Evolutionary conservation across 2,797 vertebrate species (phyloP).

Genomic region (Tiaroga cobitis): DNA sequence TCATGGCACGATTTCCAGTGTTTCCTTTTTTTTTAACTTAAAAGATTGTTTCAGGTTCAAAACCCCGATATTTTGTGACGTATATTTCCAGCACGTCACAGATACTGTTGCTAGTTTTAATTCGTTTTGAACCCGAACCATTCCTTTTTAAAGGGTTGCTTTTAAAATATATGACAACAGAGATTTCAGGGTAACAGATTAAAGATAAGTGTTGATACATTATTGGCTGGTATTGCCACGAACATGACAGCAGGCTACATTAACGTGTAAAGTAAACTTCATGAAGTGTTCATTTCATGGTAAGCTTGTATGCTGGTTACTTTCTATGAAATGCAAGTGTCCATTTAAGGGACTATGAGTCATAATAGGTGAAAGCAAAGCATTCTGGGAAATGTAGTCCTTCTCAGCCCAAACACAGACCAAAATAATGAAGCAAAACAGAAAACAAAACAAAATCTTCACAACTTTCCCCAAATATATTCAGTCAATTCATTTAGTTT

Average conservation of each 20-base stretch:
- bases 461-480: constrained; percentile 53
- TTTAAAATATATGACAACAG: background rate
- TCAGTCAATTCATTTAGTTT: constrained; percentile 78
- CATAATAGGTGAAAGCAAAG: constrained; percentile 50
- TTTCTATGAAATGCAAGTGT: constrained; percentile 44
- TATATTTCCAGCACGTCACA: constrained; percentile 3
- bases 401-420: constrained; percentile 39
- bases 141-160: constrained; percentile 13
- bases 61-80: background rate
- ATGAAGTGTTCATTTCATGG: constrained; percentile 34
- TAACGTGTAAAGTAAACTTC: constrained; percentile 37
- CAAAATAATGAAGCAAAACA: constrained; percentile 32
- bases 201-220: background rate
- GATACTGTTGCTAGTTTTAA: background rate
- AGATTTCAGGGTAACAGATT: constrained; percentile 26
- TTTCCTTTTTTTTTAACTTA: constrained; percentile 23
- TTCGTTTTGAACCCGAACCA: background rate
- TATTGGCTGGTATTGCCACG: background rate
- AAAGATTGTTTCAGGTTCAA: background rate
- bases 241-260: constrained; percentile 37
- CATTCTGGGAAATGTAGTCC: constrained; percentile 37
- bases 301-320: constrained; percentile 58
- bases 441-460: constrained; percentile 32
- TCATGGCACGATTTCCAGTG: constrained; percentile 25
- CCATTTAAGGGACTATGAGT: constrained; percentile 20